Conservation (phyloP, 2,797 vertebrate genomes). For the Aphelocoma californica region DNA sequence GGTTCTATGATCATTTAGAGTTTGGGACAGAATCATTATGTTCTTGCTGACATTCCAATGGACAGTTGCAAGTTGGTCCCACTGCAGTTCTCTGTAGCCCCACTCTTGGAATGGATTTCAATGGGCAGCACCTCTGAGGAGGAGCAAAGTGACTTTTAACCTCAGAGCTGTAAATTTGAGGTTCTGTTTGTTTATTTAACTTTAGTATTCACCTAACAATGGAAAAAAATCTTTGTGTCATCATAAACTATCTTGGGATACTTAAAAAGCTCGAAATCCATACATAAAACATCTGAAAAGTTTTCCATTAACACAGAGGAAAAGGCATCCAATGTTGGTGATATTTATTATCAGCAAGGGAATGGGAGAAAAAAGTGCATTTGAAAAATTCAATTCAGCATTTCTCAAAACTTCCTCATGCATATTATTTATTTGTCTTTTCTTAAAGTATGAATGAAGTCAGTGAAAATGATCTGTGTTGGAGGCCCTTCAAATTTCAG, state of each 20-base stretch:
- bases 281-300: background rate
- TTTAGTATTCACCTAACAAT: background rate
- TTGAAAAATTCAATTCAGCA: background rate
- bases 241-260: background rate
- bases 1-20: background rate
- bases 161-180: background rate
- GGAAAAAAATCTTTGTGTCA: background rate
- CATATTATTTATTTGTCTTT: background rate
- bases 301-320: background rate
- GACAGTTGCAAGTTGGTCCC: background rate
- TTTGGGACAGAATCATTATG: background rate
- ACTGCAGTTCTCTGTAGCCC: background rate
- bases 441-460: slow-evolving; percentile 10
- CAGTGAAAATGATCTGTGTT: background rate
- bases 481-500: background rate
- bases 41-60: background rate
- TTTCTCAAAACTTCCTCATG: background rate
- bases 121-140: background rate
- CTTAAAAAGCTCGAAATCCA: background rate
- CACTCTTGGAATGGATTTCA: background rate
- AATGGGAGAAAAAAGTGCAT: background rate
- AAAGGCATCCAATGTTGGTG: background rate
- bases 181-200: background rate
- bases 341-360: background rate
- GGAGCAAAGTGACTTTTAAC: background rate